phyloP scores from a whole-genome alignment of 2,888 invertebrate species.

The Deroplatys truncata region DNA sequence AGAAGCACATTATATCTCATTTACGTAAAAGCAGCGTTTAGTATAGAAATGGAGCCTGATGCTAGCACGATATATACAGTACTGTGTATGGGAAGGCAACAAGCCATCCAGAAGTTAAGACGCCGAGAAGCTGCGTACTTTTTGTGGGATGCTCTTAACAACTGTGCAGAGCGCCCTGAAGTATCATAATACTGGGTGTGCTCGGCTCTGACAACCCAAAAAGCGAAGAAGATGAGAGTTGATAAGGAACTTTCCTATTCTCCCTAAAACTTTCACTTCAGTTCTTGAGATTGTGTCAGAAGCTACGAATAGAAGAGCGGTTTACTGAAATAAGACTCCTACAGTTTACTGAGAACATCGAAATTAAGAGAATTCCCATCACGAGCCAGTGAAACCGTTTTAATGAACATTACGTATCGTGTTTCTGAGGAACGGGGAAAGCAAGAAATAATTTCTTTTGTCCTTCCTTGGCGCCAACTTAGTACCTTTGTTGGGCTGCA shows the following conservation, averaged over 20 bases:
- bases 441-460: neutral
- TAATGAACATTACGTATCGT: neutral
- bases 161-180: neutral
- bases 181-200: neutral
- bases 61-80: neutral
- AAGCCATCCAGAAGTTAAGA: neutral
- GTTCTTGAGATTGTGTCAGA: neutral
- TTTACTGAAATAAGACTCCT: neutral
- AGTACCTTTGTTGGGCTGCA: neutral
- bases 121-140: neutral
- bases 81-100: neutral
- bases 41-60: too few relatives aligned
- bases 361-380: neutral
- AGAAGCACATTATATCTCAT: too few relatives aligned
- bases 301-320: neutral
- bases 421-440: neutral
- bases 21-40: too few relatives aligned
- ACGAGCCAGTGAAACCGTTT: neutral
- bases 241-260: neutral
- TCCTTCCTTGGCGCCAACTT: neutral
- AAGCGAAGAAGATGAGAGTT: neutral
- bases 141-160: neutral
- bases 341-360: neutral
- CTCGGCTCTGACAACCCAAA: neutral
- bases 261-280: neutral